These are phyloP conservation scores for Myrmecophaga tridactyla DNA, from an alignment of 2,113 vertebrate genomes.

Conservation along the genomic window DNA sequence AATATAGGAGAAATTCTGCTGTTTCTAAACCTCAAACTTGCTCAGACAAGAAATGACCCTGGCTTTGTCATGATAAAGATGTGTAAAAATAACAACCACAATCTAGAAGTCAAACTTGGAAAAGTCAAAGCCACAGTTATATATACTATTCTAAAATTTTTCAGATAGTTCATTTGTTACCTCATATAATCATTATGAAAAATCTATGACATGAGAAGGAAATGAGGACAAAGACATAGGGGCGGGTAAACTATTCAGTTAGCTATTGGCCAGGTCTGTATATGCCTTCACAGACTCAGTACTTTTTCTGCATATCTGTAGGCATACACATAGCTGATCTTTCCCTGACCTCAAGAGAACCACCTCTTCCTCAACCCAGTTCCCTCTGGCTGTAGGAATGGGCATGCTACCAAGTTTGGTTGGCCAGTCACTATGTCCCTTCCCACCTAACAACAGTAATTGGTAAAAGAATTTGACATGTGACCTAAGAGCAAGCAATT, in stretches of 20 bases:
- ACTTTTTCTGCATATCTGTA: not conserved
- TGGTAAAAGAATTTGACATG: not conserved
- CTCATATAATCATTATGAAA: not conserved
- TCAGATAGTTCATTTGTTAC: not conserved
- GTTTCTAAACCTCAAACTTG: not conserved
- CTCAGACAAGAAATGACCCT: not conserved
- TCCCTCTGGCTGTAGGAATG: not conserved
- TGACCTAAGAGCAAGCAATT: not conserved
- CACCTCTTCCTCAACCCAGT: not conserved
- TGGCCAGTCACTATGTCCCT: not conserved
- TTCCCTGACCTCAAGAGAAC: not conserved
- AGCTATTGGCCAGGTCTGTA: not conserved
- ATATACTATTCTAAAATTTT: not conserved
- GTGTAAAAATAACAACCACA: not conserved
- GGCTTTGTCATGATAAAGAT: not conserved
- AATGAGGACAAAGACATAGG: not conserved
- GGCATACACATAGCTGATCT: not conserved
- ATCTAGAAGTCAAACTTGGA: not conserved
- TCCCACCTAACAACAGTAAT: not conserved
- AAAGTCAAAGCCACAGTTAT: not conserved
- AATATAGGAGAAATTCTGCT: not conserved
- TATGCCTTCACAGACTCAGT: not conserved
- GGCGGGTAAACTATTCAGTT: not conserved
- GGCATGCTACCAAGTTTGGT: rapidly evolving
- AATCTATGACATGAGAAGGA: not conserved